These are phyloP conservation scores for Balaeniceps rex DNA, from an alignment of 2,113 vertebrate genomes.

Conservation along the genomic window DNA sequence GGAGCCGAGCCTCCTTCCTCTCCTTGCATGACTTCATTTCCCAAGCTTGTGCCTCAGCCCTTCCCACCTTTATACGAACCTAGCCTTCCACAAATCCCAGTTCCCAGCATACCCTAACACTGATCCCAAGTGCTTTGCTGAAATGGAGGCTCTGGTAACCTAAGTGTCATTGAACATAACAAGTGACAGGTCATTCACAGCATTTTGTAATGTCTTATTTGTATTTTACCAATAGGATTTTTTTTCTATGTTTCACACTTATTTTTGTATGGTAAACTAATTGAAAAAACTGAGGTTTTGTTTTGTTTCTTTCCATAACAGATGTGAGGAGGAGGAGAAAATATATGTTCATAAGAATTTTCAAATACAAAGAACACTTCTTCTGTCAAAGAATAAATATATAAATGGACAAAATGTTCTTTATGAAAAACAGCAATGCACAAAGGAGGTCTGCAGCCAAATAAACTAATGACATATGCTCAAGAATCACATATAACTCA, in stretches of 20 bases:
- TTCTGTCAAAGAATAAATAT: neutral
- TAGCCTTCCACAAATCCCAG: neutral
- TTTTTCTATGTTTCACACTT: neutral
- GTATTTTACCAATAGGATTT: neutral
- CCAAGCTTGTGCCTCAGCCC: neutral
- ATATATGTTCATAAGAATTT: neutral
- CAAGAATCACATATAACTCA: neutral
- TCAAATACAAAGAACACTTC: neutral
- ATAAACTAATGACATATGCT: neutral
- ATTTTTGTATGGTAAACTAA: neutral
- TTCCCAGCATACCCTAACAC: neutral
- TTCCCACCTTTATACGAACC: fast-evolving
- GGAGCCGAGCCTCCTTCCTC: fast-evolving
- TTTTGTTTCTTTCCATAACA: neutral
- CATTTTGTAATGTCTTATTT: neutral
- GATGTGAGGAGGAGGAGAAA: neutral
- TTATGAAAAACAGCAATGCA: neutral
- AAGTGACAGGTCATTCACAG: neutral
- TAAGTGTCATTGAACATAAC: neutral
- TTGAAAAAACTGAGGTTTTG: neutral
- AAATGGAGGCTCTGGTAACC: neutral
- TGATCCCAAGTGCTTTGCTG: neutral
- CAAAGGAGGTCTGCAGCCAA: neutral
- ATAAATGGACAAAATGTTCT: neutral
- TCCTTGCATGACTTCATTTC: neutral